These are phyloP conservation scores for Dryobotodes eremita DNA, from an alignment of 2,888 invertebrate species.

Conservation along the genomic window DNA sequence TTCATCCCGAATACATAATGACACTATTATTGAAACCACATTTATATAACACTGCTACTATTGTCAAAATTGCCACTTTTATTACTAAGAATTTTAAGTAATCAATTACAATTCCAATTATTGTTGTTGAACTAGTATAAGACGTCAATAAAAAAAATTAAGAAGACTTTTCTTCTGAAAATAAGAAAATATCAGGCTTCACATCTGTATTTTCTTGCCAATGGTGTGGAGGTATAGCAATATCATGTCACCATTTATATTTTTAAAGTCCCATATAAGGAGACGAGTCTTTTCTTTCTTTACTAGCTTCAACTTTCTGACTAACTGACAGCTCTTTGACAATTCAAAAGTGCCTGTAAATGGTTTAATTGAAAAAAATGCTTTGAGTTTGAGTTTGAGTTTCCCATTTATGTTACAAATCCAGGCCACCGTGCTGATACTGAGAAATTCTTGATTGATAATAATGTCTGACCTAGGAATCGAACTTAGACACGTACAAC, in stretches of 20 bases:
- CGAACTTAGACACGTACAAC: background rate
- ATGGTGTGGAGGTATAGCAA: background rate
- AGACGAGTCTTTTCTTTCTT: too few relatives aligned
- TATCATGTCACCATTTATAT: background rate
- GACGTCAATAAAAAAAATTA: background rate
- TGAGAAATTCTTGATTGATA: background rate
- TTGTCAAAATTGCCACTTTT: conserved; percentile 18
- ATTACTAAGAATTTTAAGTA: conserved; percentile 15
- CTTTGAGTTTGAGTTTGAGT: too few relatives aligned
- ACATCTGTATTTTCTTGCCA: background rate
- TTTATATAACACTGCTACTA: background rate
- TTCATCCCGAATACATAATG: conserved; percentile 23
- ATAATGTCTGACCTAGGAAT: background rate
- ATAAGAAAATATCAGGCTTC: background rate
- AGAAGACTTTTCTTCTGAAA: background rate
- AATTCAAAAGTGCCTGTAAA: too few relatives aligned
- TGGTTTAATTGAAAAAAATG: too few relatives aligned
- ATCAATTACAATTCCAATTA: conserved; percentile 33
- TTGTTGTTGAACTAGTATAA: conserved; percentile 20
- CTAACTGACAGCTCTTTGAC: too few relatives aligned
- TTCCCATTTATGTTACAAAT: background rate
- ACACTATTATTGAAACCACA: conserved; percentile 12
- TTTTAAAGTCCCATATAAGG: too few relatives aligned
- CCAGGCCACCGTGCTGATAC: too few relatives aligned
- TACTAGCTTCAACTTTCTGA: too few relatives aligned